Conservation (phyloP, 2,113 vertebrate species). For the Lamprologus tigripictilis region DNA sequence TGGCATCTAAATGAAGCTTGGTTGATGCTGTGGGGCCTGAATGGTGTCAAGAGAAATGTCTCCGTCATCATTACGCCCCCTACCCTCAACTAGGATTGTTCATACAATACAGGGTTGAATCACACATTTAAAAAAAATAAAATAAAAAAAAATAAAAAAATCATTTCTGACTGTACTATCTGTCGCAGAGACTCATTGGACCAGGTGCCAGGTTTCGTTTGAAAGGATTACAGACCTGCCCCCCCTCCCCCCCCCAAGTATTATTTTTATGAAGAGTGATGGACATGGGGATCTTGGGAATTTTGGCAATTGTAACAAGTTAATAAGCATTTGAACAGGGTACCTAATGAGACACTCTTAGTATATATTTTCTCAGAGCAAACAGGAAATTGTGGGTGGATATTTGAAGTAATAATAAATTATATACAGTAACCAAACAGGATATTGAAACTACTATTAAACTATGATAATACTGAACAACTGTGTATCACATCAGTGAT, state of each 20-base stretch:
- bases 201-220: neutral
- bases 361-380: neutral
- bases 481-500: neutral
- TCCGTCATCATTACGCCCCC: neutral
- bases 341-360: neutral
- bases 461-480: neutral
- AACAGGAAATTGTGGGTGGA: neutral
- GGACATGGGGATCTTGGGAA: neutral
- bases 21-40: neutral
- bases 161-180: neutral
- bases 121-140: neutral
- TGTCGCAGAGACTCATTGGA: neutral
- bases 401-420: neutral
- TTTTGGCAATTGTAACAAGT: neutral
- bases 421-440: neutral
- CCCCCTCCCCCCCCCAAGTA: neutral
- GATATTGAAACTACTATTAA: neutral
- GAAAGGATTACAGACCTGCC: neutral
- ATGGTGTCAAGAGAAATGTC: neutral
- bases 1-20: neutral
- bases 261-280: neutral
- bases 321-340: neutral
- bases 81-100: neutral
- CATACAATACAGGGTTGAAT: neutral
- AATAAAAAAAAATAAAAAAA: fast-evolving